These are phyloP conservation scores for Steinernema feltiae DNA, from an alignment of 1,140 invertebrate species.

Conservation along the genomic window DNA sequence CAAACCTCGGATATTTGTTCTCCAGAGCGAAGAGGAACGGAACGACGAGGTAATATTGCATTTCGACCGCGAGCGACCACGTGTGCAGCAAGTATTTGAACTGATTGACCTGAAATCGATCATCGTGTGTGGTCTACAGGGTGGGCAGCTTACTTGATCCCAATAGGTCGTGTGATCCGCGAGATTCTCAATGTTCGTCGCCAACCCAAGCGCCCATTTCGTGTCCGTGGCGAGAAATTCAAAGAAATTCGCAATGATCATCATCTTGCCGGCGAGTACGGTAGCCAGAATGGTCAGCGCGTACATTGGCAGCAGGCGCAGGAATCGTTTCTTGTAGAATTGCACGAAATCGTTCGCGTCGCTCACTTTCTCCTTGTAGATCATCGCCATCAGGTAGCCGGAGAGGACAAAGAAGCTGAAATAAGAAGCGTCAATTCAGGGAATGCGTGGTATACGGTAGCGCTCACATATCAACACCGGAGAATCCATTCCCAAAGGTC, in stretches of 20 bases:
- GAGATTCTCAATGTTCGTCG: not conserved
- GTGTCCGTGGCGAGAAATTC: not conserved
- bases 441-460: not conserved
- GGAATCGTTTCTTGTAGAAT: not conserved
- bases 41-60: not conserved
- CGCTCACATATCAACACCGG: slow-evolving; percentile 24
- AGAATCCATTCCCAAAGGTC: slow-evolving; percentile 18
- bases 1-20: not conserved
- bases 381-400: slow-evolving; percentile 19
- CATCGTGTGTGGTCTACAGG: not conserved
- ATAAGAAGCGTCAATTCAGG: not conserved
- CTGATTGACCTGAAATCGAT: not conserved
- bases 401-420: slow-evolving; percentile 26
- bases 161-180: not conserved
- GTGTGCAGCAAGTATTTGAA: not conserved
- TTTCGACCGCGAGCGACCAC: not conserved
- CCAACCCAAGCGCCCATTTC: not conserved
- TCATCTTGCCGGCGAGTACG: not conserved
- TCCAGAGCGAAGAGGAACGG: not conserved
- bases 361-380: not conserved
- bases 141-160: not conserved
- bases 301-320: not conserved
- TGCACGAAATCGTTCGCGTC: not conserved
- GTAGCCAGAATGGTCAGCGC: not conserved
- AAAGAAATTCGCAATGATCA: not conserved